phyloP scores from a whole-genome alignment of 2,888 invertebrate species.

The Ariolimax columbianus region DNA sequence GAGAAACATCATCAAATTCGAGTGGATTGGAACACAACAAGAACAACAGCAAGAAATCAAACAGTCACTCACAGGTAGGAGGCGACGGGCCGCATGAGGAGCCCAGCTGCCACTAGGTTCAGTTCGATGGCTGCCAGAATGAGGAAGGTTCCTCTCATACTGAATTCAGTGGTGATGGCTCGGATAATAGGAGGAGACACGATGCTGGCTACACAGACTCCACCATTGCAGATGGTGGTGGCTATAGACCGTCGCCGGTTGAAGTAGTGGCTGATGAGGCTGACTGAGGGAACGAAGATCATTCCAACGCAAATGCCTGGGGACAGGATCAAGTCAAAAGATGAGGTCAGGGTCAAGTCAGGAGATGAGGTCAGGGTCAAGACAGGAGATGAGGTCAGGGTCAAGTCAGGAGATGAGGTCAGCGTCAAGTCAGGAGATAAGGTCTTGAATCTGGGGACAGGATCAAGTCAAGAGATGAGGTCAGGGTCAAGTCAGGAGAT shows the following conservation, averaged over 20 bases:
- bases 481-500: no score
- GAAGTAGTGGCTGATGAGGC: slow-evolving; percentile 51
- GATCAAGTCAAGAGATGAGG: no score
- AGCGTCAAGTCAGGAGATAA: no score
- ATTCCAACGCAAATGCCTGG: slow-evolving; percentile 43
- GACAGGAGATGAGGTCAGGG: no score
- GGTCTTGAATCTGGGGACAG: no score
- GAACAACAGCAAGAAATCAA: background rate
- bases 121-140: slow-evolving; percentile 45
- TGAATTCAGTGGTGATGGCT: slow-evolving; percentile 31
- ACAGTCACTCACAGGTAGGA: slow-evolving; percentile 31
- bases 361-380: no score
- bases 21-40: background rate
- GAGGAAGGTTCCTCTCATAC: slow-evolving; percentile 50
- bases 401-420: no score
- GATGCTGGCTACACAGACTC: slow-evolving; percentile 50
- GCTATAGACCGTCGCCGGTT: slow-evolving; percentile 50
- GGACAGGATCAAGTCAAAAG: background rate
- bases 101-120: slow-evolving; percentile 40
- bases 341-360: no score
- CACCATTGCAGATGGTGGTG: slow-evolving; percentile 48
- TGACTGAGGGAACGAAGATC: slow-evolving; percentile 41
- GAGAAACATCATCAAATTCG: no score
- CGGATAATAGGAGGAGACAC: slow-evolving; percentile 49
- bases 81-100: slow-evolving; percentile 47